Evolutionary conservation across 2,888 invertebrate species (phyloP), one percentile per base, ranked within the genome.

Genomic region (Ochlodes sylvanus): DNA sequence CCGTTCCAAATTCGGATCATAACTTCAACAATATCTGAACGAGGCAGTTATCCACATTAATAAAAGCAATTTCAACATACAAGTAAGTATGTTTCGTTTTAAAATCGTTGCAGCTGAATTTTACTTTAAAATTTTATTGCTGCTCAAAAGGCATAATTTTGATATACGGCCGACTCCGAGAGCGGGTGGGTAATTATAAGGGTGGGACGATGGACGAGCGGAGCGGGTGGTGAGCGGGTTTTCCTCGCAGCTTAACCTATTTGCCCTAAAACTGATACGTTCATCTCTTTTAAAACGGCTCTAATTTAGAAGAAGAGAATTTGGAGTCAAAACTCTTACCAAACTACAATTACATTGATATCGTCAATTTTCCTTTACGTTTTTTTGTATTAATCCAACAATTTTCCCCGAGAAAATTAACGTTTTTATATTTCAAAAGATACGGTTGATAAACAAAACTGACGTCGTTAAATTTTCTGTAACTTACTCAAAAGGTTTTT

Each of bases 101-200:
- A 66, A 70, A 68, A 73, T 66, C 64, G 72, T 68, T 75, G 72
- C 76, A 76, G 73, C 73, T 71, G 75, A 79, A 85, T 86, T 85
- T 83, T 72, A 87, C 83, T 88, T 88, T 86, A 80, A 85, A 87
- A 88, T 88, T 83, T 86, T 88, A 87, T 86, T 71, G 87, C 81
- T 78, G 78, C 68, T 71, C 74, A 71, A 78, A 79, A 77, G 82
- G 82, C 83, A 85, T 85, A 81, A 83, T 83, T 79, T 80, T 87
- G 85, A 88, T 82, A 80, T 83, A 87, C 74, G 70, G 52, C 55
- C 17, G 62, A 21, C 56, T 50, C 44, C 61, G 68, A 65, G 70
- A 56, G 58, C 58, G 58, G 47, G 68, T 41, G 42, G 68, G 63
- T 65, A 65, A 66, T 63, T 63, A 65, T 69, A 70, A 69, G 68